Conservation (phyloP, 2,797 vertebrate genomes). For the Malurus splendens region DNA sequence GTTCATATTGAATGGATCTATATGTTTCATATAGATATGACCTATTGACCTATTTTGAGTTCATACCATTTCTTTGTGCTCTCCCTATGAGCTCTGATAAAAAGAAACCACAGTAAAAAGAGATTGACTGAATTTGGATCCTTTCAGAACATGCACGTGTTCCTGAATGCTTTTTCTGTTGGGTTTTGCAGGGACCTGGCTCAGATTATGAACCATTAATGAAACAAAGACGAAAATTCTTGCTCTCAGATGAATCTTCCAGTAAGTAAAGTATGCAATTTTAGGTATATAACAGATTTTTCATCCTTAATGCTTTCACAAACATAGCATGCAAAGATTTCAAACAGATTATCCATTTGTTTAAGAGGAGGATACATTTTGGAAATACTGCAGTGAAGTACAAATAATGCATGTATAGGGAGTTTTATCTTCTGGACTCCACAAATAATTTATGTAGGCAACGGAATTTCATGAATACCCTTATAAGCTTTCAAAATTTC, state of each 20-base stretch:
- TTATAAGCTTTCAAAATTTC: neutral
- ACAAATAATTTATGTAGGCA: neutral
- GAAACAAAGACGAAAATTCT: constrained; percentile 72
- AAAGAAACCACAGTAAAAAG: neutral
- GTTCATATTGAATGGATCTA: neutral
- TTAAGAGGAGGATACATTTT: neutral
- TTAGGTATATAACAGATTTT: neutral
- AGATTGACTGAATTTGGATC: neutral
- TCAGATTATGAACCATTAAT: constrained; percentile 71
- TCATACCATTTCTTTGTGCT: neutral
- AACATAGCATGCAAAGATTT: neutral
- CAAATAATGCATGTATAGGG: neutral
- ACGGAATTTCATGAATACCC: neutral
- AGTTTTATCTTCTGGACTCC: neutral
- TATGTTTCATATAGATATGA: neutral
- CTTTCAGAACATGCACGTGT: neutral
- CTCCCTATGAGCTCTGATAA: neutral
- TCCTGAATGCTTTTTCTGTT: neutral
- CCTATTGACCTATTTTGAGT: neutral
- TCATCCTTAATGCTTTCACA: neutral
- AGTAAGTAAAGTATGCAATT: constrained; percentile 56
- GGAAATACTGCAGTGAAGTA: neutral
- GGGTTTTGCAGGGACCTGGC: constrained; percentile 71
- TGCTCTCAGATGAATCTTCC: constrained; percentile 57
- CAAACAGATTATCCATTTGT: neutral